Base-by-base conservation (phyloP, 2,113 vertebrate species). In the Acinonyx jubatus region DNA sequence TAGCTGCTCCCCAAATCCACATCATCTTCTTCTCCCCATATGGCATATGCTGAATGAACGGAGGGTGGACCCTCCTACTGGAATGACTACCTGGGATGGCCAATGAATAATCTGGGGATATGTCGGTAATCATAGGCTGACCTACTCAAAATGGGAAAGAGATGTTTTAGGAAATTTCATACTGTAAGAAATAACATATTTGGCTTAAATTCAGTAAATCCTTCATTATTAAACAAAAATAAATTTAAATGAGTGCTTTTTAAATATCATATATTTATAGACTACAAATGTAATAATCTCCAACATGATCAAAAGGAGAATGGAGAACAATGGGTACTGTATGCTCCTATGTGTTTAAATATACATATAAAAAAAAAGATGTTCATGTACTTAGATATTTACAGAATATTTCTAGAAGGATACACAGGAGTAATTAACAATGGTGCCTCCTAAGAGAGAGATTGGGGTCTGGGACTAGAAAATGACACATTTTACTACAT, bases 201-300 rank as follows among this genome's bases (percentile, higher is more conserved):
- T 27, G 50, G 33, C 65, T 96, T 84, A 91, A 78, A 95, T 61
- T 45, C 16, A 73, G 61, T 23, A 80, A 85, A 33, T 15, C 6
- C 21, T 21, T 79, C 25, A 63, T 55, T 78, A 81, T 9, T 74
- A 76, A 80, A 73, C 69, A 65, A 89, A 92, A 66, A 57, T 29
- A 92, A 89, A 84, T 29, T 80, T n/a, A 68, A 90, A 92, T 12
- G 7, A 65, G 14, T 50, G 79, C 9, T 92, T 91, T 69, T 81
- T 69, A 95, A 93, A 91, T 33, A 88, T 57, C 82, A 83, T 12
- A 19, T 73, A 82, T 29, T 23, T 68, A 57, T 23, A 92, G 25
- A 81, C 38, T 82, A 85, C 89, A 89, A 88, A 52, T 16, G 6
- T 25, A 80, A 76, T 45, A 21, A 73, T 48, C 18, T 73, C 12